These are phyloP conservation scores for Atrichornis clamosus DNA, from an alignment of 2,113 vertebrate genomes.

Conservation along the genomic window DNA sequence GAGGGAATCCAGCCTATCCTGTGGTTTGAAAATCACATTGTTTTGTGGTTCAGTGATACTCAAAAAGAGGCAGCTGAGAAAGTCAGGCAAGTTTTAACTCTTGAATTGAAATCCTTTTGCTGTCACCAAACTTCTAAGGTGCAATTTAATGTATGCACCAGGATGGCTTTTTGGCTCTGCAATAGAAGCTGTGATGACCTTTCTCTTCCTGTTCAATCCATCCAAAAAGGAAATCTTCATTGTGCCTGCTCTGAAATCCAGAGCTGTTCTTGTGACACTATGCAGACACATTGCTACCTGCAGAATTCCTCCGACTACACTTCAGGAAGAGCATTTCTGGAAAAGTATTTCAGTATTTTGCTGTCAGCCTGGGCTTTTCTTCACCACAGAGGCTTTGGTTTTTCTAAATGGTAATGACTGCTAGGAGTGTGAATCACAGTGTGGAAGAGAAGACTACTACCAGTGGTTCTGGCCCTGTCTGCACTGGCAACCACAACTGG, in stretches of 20 bases:
- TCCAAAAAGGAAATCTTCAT: not conserved
- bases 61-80: not conserved
- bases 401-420: not conserved
- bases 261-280: not conserved
- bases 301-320: not conserved
- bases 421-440: not conserved
- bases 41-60: not conserved
- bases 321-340: not conserved
- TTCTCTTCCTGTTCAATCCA: not conserved
- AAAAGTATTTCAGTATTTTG: not conserved
- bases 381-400: not conserved
- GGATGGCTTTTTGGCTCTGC: not conserved
- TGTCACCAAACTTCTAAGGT: not conserved
- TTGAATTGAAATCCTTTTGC: not conserved
- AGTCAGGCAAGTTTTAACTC: not conserved
- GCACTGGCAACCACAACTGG: not conserved
- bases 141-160: not conserved
- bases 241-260: not conserved
- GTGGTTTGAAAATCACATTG: conserved; percentile 23
- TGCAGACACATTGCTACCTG: not conserved
- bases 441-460: not conserved
- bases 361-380: not conserved
- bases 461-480: not conserved
- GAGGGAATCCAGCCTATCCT: conserved; percentile 9
- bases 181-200: not conserved